Evolutionary conservation across 2,113 vertebrate species (phyloP), one percentile per base, ranked within the genome.

Genomic region (Marcusenius ussheri): DNA sequence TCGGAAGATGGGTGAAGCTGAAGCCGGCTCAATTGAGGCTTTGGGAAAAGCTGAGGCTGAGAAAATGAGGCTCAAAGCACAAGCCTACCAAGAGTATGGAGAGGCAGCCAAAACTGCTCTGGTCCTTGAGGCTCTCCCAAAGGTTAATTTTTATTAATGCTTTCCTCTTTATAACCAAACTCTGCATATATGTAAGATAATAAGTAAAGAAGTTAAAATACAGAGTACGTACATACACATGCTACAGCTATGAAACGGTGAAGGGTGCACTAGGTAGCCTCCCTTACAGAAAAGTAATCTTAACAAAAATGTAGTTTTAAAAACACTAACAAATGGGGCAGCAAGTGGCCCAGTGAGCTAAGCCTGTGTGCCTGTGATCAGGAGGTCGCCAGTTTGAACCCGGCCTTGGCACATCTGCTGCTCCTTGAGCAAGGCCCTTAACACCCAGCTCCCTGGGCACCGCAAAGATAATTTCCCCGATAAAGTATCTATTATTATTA

Each of bases 51-150:
- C 98, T 0, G 98, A 99, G 93, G 98, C 98, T 0, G 97, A 99
- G 95, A 95, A 95, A 91, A 97, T 99, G 98, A 97, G 96, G 90
- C 96, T 99, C 94, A 99, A 99, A 91, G 98, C 98, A 0, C 97
- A 97, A 91, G 97, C 97, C 0, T 99, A 99, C 91, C 96, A 97
- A 94, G 94, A 96, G 91, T 99, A 99, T 0, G 98, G 98, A 80
- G 97, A 98, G 0, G 97, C 98, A 0, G 98, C 98, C 89, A 96
- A 98, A 95, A 96, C 96, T 49, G 96, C 98, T 0, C 94, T 99
- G 70, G 97, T 99, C 91, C 95, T 99, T 45, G 97, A 99, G 13
- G 96, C 97, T 0, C 95, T 99, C 91, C 98, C 98, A 0, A 96
- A 96, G 97, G 98, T 99, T 47, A 50, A 27, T 86, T n/a, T 86